phyloP scores from a whole-genome alignment of 2,113 vertebrate genomes.

The Paradoxurus hermaphroditus region DNA sequence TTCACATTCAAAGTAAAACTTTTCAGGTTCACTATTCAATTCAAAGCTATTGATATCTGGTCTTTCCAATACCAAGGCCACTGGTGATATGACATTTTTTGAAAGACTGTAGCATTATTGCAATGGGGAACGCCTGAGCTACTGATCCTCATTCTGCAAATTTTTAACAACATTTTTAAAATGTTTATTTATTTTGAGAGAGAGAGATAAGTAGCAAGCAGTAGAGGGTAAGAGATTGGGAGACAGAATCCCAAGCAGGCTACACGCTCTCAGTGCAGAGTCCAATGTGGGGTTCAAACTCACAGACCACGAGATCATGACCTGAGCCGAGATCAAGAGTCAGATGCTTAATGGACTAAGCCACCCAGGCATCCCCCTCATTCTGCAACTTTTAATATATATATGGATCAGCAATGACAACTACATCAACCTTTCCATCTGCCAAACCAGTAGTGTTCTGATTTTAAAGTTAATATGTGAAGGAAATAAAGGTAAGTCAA shows the following conservation, averaged over 20 bases:
- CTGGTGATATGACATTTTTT: not conserved
- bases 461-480: constrained; percentile 6
- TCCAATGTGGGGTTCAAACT: too few species aligned
- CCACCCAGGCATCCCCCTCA: too few species aligned
- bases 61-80: not conserved
- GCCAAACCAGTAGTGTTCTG: not conserved
- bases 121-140: not conserved
- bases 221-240: too few species aligned
- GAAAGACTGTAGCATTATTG: not conserved
- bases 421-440: not conserved
- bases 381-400: not conserved
- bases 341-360: too few species aligned
- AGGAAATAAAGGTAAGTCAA: not conserved
- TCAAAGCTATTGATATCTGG: not conserved
- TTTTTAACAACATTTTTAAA: not conserved
- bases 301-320: too few species aligned
- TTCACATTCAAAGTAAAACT: not conserved
- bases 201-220: too few species aligned
- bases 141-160: not conserved
- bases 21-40: not conserved
- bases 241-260: too few species aligned
- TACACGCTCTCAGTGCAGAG: too few species aligned
- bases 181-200: too few species aligned
- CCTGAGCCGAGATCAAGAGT: too few species aligned
- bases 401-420: not conserved